Evolutionary conservation across 2,113 vertebrate genomes (phyloP).

Genomic region (Trogon surrucura): DNA sequence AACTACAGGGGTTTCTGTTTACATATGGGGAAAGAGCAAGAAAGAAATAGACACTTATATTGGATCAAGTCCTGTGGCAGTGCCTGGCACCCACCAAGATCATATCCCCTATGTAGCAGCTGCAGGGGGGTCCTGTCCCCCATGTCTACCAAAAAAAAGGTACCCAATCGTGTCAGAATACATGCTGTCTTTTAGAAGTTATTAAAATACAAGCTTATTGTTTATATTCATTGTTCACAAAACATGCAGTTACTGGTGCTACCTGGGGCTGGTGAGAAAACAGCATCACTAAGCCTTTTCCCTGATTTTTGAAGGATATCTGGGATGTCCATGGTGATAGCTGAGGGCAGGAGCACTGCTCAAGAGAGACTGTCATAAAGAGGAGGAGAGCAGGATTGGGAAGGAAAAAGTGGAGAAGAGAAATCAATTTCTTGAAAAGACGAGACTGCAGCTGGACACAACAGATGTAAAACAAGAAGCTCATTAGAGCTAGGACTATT

Average conservation of each 20-base stretch:
- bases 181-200: not conserved
- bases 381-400: rapidly evolving
- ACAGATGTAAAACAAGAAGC: not conserved
- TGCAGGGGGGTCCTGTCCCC: rapidly evolving
- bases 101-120: too few relatives aligned
- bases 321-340: not conserved
- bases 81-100: rapidly evolving
- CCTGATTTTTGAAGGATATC: not conserved
- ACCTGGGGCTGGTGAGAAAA: not conserved
- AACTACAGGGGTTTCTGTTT: not conserved
- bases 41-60: not conserved
- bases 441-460: not conserved
- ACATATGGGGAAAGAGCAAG: not conserved
- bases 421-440: not conserved
- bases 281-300: not conserved
- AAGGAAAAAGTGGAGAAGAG: not conserved
- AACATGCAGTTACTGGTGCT: not conserved
- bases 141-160: not conserved
- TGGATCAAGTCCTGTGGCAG: not conserved
- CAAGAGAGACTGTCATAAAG: not conserved
- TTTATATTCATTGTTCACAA: not conserved
- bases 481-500: not conserved
- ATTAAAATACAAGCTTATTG: not conserved
- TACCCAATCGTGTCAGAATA: rapidly evolving
- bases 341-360: not conserved